Evolutionary conservation across 2,888 invertebrate genomes (phyloP), one percentile per base, ranked within the genome.

Genomic region (Napeogenes sylphis): DNA sequence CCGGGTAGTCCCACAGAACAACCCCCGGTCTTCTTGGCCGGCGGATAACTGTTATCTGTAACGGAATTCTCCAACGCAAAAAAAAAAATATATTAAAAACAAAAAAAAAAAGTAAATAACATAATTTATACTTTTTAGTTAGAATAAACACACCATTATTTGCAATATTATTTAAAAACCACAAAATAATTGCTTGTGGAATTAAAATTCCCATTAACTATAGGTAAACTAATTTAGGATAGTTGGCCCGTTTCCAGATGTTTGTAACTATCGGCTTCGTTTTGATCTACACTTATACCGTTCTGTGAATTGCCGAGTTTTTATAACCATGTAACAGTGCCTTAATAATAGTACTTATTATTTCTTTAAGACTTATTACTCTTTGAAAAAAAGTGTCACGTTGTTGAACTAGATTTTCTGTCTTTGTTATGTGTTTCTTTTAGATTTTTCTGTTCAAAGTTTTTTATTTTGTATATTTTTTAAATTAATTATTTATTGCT

Each of bases 271-370:
- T 67, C 61, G 58, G 59, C 63, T 65, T 61, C 59, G 61, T 58
- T 65, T 65, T 65, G 67, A 67, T 67, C 61, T 63, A 59, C 53
- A 56, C 61, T 65, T 63, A 65, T 66, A 58, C 55, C 61, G 61
- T 65, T 65, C 63, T 65, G 47, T 59, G 59, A 56, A 58, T 46
- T 56, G 53, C 55, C 58, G 61, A 63, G 53, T 63, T 58, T 61
- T 33, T 59, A 61, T 63, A 59, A 56, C 56, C 14, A 13, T 59
- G 13, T 35, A 60, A 55, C 46, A 55, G 32, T 12, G 54, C 30
- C 42, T 45, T 59, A 54, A 54, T 45, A 59, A 59, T 32, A 53
- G 45, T n/a, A 59, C 45, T 45, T 58, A 38, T 42, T 42, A 42
- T 35, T 46, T 59, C 47, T 51, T 38, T 51, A 53, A 58, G 38